Conservation (phyloP, 2,113 vertebrate species). For the Psophia crepitans region DNA sequence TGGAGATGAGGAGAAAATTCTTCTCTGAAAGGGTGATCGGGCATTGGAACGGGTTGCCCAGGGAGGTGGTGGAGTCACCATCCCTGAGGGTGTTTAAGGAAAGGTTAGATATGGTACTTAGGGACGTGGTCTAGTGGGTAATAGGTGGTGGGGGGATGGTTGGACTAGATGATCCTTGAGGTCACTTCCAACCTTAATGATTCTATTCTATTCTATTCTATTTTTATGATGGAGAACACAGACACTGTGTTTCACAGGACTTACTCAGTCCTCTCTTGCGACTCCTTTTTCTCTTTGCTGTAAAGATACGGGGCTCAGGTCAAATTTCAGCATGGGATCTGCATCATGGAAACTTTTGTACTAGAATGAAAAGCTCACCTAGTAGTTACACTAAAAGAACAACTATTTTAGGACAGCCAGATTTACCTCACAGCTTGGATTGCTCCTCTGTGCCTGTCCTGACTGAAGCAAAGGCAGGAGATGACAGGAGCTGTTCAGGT, state of each 20-base stretch:
- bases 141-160: too few species aligned
- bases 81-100: too few species aligned
- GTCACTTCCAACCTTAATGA: too few species aligned
- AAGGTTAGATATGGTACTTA: too few species aligned
- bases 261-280: not conserved
- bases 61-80: too few species aligned
- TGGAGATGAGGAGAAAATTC: too few species aligned
- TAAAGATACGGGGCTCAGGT: not conserved
- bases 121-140: too few species aligned
- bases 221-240: not conserved
- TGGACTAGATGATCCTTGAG: too few species aligned
- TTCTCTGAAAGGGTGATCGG: too few species aligned
- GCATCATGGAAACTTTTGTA: not conserved
- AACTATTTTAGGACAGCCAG: not conserved
- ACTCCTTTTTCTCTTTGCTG: not conserved
- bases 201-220: too few species aligned
- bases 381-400: not conserved
- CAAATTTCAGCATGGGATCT: not conserved
- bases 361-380: not conserved
- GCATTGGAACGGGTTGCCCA: too few species aligned
- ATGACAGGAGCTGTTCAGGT: not conserved
- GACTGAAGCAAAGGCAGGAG: not conserved
- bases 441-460: not conserved
- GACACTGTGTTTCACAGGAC: not conserved
- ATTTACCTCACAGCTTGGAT: accelerated